Base-by-base conservation (phyloP, 2,888 invertebrate genomes). In the Electrophaes corylata region DNA sequence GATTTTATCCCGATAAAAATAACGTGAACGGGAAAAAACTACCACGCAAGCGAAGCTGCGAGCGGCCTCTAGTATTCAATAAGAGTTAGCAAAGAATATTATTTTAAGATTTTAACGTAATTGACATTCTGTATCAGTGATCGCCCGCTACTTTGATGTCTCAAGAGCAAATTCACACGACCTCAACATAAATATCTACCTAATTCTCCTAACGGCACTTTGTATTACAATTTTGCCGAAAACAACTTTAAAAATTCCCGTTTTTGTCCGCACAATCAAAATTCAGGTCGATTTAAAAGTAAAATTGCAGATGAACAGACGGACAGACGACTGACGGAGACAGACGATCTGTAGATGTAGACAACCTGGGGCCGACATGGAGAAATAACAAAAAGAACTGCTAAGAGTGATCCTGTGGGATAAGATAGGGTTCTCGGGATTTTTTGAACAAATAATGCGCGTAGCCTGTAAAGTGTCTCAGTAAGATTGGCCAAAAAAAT, bases 311-410 rank as follows among this genome's bases (percentile, higher is more conserved):
- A 60, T 71, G 63, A 75, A 76, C 75, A 57, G 73, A 69, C 57
- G 56, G 73, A 69, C 76, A 66, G 73, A 43, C 50, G 72, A 43
- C 48, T 73, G 76, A 75, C 76, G 72, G 60, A 66, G 75, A 76
- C 60, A 53, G 57, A 75, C 66, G 66, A 48, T 47, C 49, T 46
- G 48, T 26, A 20, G 48, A 43, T 51, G 44, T 44, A 59, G 58
- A 64, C 64, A 51, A 39, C 41, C 46, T 47, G 51, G 39, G 53
- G 39, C 31, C 23, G 33, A 57, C 37, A 37, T 8, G 26, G 31
- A 47, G 54, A 55, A 8, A 23, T 3, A 11, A 40, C 2, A 54
- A 53, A 58, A 51, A 54, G 26, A 19, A 11, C 4, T 1, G 29
- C 2, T n/a, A 43, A 51, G 43, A 2, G 33, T 41, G 50, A 33